These are phyloP conservation scores for Holothuria leucospilota DNA, from an alignment of 53 echinoderm and acorn worm species.

Conservation along the genomic window DNA sequence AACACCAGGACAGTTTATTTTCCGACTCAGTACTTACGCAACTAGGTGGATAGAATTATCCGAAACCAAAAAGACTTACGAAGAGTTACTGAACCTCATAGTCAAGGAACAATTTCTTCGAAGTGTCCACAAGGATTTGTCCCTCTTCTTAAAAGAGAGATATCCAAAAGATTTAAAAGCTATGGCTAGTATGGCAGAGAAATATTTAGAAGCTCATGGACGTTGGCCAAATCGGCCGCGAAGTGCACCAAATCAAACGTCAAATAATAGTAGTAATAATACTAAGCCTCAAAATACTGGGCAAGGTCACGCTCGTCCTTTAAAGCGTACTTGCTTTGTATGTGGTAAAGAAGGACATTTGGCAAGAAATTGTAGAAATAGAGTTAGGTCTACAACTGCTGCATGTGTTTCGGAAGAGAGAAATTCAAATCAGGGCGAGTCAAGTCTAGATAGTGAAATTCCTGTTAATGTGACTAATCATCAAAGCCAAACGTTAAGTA, in stretches of 20 bases:
- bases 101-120: slow-evolving; percentile 43
- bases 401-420: slow-evolving; percentile 9
- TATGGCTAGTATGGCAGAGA: slow-evolving; percentile 22
- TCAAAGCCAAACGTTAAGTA: no score
- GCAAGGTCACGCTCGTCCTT: neutral
- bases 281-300: neutral
- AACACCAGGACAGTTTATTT: slow-evolving; percentile 16
- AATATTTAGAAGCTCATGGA: slow-evolving; percentile 34
- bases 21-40: slow-evolving; percentile 18
- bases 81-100: slow-evolving; percentile 24
- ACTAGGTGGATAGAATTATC: slow-evolving; percentile 38
- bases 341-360: slow-evolving; percentile 43
- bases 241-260: neutral
- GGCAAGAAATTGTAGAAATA: slow-evolving; percentile 28
- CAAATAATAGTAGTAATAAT: neutral
- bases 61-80: neutral
- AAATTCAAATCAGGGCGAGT: no score
- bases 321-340: neutral
- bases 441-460: no score
- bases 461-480: no score
- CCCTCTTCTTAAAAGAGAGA: slow-evolving; percentile 31
- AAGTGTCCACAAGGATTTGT: slow-evolving; percentile 2
- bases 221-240: slow-evolving; percentile 29
- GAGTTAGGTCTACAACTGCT: neutral
- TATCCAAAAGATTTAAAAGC: slow-evolving; percentile 3